phyloP scores from a whole-genome alignment of 2,888 invertebrate species.

The Xylophagus ater region DNA sequence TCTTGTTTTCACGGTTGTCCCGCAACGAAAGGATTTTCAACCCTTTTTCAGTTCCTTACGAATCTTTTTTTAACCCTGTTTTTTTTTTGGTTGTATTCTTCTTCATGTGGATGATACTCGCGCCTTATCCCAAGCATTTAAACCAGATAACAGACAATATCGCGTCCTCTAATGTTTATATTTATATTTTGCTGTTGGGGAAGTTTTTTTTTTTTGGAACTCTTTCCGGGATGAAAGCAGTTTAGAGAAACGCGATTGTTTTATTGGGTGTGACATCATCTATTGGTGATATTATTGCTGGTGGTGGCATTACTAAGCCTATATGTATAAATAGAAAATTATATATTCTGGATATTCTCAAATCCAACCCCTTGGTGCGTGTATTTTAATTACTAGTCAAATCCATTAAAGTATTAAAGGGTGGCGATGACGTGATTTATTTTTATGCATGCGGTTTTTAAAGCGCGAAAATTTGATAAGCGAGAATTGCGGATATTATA shows the following conservation, averaged over 20 bases:
- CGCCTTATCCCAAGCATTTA: constrained; percentile 14
- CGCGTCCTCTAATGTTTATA: constrained; percentile 13
- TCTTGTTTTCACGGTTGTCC: constrained; percentile 8
- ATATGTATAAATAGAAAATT: too few relatives aligned
- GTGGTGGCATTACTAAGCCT: too few relatives aligned
- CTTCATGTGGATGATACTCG: constrained; percentile 5
- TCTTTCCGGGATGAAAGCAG: too few relatives aligned
- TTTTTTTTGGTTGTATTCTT: constrained; percentile 4
- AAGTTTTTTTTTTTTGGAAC: too few relatives aligned
- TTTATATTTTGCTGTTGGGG: too few relatives aligned
- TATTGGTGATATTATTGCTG: too few relatives aligned
- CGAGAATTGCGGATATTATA: too few relatives aligned
- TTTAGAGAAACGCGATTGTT: constrained; percentile 13
- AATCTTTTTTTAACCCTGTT: too few relatives aligned
- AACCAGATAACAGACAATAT: too few relatives aligned
- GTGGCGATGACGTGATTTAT: constrained; percentile 14
- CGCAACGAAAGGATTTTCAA: constrained; percentile 2
- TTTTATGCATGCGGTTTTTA: constrained; percentile 12
- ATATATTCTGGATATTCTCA: too few relatives aligned
- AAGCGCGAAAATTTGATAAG: too few relatives aligned
- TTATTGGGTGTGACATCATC: constrained; percentile 16
- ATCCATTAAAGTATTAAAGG: constrained; percentile 10
- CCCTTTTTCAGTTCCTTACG: too few relatives aligned
- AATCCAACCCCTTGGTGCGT: constrained; percentile 11
- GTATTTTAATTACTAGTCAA: constrained; percentile 16